These are phyloP conservation scores for Liposcelis brunnea DNA, from an alignment of 2,888 invertebrate genomes.

Conservation along the genomic window DNA sequence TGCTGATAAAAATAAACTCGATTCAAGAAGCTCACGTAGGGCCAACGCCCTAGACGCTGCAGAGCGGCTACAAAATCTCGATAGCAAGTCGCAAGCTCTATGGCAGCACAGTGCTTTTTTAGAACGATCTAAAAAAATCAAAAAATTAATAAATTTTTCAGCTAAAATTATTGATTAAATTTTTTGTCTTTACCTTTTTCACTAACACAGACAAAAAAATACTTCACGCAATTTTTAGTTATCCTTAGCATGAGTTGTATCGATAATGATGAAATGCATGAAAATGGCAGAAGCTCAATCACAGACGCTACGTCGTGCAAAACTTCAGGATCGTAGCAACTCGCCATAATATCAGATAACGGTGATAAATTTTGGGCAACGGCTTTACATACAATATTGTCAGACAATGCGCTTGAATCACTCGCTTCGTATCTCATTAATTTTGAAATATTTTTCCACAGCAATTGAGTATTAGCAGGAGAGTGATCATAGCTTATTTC, in stretches of 20 bases:
- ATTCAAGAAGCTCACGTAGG: constrained; percentile 51
- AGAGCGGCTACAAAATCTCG: constrained; percentile 44
- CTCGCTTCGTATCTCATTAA: not conserved
- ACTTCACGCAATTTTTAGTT: not conserved
- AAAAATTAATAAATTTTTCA: constrained; percentile 1
- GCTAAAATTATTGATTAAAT: not conserved
- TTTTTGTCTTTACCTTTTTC: not conserved
- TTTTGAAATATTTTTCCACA: no score
- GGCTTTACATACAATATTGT: not conserved
- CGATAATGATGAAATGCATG: not conserved
- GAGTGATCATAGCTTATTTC: constrained; percentile 15
- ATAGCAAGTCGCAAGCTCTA: constrained; percentile 42
- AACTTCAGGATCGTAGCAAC: not conserved
- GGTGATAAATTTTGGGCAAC: not conserved
- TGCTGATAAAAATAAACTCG: constrained; percentile 39
- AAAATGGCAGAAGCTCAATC: not conserved
- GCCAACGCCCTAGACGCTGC: constrained; percentile 56
- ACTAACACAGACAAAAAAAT: not conserved
- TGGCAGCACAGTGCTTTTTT: constrained; percentile 45
- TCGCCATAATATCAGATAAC: not conserved
- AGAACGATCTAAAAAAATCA: constrained; percentile 34
- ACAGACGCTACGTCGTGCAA: not conserved
- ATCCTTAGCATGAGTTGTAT: not conserved
- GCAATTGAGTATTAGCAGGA: no score
- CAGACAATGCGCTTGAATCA: not conserved